Percentiles rank a stretch among this genome's conserved stretches.
These are phyloP conservation scores for Papilio elwesi DNA, from an alignment of 2,888 invertebrate genomes.

Conservation along the genomic window DNA sequence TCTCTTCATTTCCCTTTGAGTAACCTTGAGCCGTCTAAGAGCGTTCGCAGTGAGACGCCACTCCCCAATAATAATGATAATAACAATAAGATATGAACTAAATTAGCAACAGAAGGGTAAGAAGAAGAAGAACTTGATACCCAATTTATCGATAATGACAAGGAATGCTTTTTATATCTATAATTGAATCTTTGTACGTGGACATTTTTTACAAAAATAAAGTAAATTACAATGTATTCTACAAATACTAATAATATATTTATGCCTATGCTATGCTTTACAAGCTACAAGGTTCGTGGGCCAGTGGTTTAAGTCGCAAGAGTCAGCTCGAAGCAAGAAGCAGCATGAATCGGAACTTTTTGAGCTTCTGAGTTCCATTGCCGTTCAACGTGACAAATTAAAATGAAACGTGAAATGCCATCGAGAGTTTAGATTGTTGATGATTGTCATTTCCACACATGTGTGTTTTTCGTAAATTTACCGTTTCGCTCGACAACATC, in stretches of 20 bases:
- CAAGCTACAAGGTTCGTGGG: too few relatives aligned
- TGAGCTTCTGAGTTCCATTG: background rate
- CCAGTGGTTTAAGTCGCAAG: too few relatives aligned
- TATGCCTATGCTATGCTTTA: too few relatives aligned
- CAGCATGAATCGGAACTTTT: background rate
- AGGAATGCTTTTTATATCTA: background rate
- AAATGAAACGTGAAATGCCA: background rate
- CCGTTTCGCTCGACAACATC: background rate
- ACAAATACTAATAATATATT: too few relatives aligned
- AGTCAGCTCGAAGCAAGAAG: too few relatives aligned
- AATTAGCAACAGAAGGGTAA: too few relatives aligned
- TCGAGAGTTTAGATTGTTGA: background rate
- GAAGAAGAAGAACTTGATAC: background rate
- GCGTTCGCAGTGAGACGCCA: too few relatives aligned
- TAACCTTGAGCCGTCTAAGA: too few relatives aligned
- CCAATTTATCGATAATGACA: background rate
- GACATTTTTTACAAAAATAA: background rate
- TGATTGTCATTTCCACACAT: constrained; percentile 11
- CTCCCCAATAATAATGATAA: too few relatives aligned
- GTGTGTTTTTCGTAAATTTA: constrained; percentile 8
- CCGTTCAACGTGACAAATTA: background rate
- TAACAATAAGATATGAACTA: too few relatives aligned
- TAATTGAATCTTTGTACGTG: background rate
- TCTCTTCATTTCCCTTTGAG: too few relatives aligned
- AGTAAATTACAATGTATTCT: too few relatives aligned